Conservation (phyloP, 2,888 invertebrate species). For the Steinernema hermaphroditum region DNA sequence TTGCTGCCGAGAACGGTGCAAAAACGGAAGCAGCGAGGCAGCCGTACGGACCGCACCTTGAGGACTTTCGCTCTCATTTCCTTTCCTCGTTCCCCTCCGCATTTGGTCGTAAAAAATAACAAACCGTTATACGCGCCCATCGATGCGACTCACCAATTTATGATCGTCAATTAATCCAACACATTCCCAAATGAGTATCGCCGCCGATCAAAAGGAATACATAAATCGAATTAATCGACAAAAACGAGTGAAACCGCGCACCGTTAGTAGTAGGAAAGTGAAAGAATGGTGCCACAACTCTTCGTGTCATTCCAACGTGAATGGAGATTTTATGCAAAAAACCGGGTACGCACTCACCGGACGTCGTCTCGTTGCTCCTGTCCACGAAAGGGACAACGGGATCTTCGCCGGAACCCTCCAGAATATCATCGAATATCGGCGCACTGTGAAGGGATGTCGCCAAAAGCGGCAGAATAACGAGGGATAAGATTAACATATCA, state of each 20-base stretch:
- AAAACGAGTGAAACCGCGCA: slow-evolving; percentile 26
- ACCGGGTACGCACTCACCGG: background rate
- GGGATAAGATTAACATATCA: background rate
- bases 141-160: slow-evolving; percentile 1
- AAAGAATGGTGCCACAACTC: background rate
- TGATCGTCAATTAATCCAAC: slow-evolving; percentile 28
- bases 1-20: too few species aligned
- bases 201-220: slow-evolving; percentile 23
- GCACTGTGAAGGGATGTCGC: background rate
- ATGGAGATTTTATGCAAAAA: slow-evolving; percentile 6
- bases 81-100: background rate
- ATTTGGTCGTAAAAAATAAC: slow-evolving; percentile 25
- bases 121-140: slow-evolving; percentile 12
- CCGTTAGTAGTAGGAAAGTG: background rate
- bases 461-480: background rate
- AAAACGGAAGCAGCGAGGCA: too few species aligned
- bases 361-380: background rate
- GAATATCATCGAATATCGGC: background rate
- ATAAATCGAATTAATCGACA: slow-evolving; percentile 25
- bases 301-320: background rate
- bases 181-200: slow-evolving; percentile 26
- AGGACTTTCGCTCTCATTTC: background rate
- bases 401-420: background rate
- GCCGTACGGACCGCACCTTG: too few species aligned
- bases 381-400: background rate